Conservation (phyloP, 1,140 invertebrate genomes). For the Drosophila baimaii region DNA sequence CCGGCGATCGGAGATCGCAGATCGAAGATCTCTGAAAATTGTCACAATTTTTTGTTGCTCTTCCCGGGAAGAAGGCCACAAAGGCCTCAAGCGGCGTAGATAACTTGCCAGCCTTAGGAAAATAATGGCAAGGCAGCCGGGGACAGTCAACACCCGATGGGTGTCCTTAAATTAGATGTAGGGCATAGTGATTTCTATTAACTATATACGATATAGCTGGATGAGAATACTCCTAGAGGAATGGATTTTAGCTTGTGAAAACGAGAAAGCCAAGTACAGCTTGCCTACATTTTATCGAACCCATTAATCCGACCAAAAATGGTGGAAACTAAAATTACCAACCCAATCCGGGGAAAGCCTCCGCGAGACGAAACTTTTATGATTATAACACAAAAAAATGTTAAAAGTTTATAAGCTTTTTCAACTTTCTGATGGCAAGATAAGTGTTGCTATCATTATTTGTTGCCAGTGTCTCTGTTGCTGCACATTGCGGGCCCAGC, state of each 20-base stretch:
- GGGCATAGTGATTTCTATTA: conserved; percentile 5
- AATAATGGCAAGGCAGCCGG: conserved; percentile 53
- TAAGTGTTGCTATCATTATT: conserved; percentile 72
- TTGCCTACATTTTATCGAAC: conserved; percentile 10
- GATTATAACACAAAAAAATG: conserved; percentile 45
- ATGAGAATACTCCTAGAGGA: not conserved
- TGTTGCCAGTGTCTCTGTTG: conserved; percentile 36
- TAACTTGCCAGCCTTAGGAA: conserved; percentile 66
- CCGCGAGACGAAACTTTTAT: conserved; percentile 64
- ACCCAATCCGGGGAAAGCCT: conserved; percentile 46
- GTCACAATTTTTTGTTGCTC: conserved; percentile 59
- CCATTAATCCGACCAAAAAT: conserved; percentile 11
- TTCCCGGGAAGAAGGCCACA: conserved; percentile 54
- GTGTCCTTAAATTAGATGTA: conserved; percentile 32
- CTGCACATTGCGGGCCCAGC: conserved; percentile 66
- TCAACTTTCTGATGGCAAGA: conserved; percentile 79
- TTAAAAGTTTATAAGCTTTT: conserved; percentile 67
- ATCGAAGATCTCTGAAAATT: conserved; percentile 48
- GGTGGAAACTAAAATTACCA: conserved; percentile 16
- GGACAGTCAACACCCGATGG: conserved; percentile 31
- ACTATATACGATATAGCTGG: not conserved
- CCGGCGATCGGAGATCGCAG: not conserved
- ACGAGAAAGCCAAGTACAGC: not conserved
- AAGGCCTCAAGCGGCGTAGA: conserved; percentile 68
- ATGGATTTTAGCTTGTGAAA: not conserved